Evolutionary conservation across 2,113 vertebrate genomes (phyloP).

Genomic region (Acrocephalus kingi): DNA sequence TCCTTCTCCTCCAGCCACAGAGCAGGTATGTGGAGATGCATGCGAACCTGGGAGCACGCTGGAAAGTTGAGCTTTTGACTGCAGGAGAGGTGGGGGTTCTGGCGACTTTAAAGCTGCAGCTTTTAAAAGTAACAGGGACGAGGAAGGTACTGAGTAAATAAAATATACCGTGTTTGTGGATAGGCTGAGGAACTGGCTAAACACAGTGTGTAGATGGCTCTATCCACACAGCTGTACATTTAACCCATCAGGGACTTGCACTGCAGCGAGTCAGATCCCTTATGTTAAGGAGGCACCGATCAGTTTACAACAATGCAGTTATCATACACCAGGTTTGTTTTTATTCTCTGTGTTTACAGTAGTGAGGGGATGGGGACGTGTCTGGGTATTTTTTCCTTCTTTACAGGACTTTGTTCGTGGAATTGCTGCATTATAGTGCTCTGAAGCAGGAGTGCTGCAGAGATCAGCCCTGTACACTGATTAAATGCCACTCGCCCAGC

Average conservation of each 20-base stretch:
- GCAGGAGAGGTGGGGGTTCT: neutral
- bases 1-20: constrained; percentile 6
- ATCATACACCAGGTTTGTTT: neutral
- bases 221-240: constrained; percentile 35
- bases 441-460: constrained; percentile 14
- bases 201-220: neutral
- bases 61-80: constrained; percentile 42
- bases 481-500: neutral
- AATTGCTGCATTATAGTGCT: neutral
- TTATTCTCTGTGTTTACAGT: neutral
- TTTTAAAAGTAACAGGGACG: constrained; percentile 7
- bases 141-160: constrained; percentile 44
- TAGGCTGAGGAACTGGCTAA: constrained; percentile 3
- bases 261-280: neutral
- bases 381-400: neutral
- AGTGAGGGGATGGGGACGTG: neutral
- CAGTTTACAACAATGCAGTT: neutral
- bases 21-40: constrained; percentile 50
- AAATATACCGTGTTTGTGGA: neutral
- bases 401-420: constrained; percentile 24
- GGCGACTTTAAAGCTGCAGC: neutral
- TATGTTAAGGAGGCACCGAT: constrained; percentile 14
- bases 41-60: neutral
- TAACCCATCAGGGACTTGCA: neutral
- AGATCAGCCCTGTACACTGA: neutral